Evolutionary conservation across 2,888 invertebrate species (phyloP), one percentile per base, ranked within the genome.

Genomic region (Iselma pallidipennis): DNA sequence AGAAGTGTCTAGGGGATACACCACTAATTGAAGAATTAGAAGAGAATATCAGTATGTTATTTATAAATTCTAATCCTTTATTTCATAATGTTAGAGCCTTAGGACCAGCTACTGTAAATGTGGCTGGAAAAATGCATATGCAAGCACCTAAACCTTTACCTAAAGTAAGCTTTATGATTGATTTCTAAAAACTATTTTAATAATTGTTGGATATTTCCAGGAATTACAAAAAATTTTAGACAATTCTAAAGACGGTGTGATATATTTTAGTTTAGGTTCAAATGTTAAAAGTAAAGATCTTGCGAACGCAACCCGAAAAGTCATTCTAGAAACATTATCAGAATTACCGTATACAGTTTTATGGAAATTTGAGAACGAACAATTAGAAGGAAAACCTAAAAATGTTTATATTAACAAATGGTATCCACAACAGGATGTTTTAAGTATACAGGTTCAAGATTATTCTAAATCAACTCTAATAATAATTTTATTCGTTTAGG

Each of bases 321-420:
- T 53, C 9, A 33, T 53, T 10, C 4, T 31, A 10, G 23, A 53
- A 37, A 9, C 37, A 12, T 53, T 53, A n/a, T 21, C 33, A 21
- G 74, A 78, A 66, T 55, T 83, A 16, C 79, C 81, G 3, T 81
- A 82, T 58, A 77, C 75, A 56, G 72, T 83, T 16, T 59, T 83
- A 6, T 82, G 82, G 82, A 83, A 82, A 71, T 81, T 78, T 72
- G 82, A 83, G 7, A 70, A 70, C 1, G 74, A 76, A n/a, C 54
- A 66, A 14, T 49, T 76, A 26, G 60, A 66, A 6, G 70, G 66
- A 14, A 66, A 74, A 51, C 77, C 80, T 1, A 57, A 67, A 26
- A 83, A 83, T 67, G 79, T 83, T 0, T 71, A 72, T 59, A 68
- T 82, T 2, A 66, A 68, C 14, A 78, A 79, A 54, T 83, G 82